Conservation (phyloP, 2,113 vertebrate genomes). For the Phalacrocorax pelagicus region DNA sequence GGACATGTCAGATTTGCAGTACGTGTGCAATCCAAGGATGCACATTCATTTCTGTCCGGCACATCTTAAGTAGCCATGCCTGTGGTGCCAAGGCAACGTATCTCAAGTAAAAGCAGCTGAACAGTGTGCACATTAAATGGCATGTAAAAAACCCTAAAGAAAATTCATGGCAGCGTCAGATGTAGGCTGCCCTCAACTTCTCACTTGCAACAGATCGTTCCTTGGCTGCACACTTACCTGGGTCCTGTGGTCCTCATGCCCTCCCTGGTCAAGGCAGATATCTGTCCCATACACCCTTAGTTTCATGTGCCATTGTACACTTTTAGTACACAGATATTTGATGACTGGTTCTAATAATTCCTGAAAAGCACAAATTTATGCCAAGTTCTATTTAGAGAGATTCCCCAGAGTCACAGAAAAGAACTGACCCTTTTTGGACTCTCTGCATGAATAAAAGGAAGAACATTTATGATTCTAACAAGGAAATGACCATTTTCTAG, state of each 20-base stretch:
- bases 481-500: neutral
- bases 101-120: neutral
- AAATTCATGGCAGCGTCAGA: neutral
- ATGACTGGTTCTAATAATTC: neutral
- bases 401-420: neutral
- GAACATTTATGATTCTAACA: neutral
- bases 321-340: neutral
- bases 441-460: neutral
- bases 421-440: neutral
- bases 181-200: neutral
- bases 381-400: neutral
- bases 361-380: neutral
- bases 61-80: neutral
- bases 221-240: no score
- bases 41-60: neutral
- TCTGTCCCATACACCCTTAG: accelerated
- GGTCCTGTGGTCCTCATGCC: neutral
- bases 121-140: neutral
- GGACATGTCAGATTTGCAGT: neutral
- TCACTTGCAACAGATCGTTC: neutral
- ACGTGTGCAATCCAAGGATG: accelerated
- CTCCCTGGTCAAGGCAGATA: neutral
- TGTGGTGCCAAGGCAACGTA: neutral
- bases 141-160: neutral
- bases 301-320: accelerated